Conservation (phyloP, 2,797 vertebrate genomes). For the Alauda arvensis region DNA sequence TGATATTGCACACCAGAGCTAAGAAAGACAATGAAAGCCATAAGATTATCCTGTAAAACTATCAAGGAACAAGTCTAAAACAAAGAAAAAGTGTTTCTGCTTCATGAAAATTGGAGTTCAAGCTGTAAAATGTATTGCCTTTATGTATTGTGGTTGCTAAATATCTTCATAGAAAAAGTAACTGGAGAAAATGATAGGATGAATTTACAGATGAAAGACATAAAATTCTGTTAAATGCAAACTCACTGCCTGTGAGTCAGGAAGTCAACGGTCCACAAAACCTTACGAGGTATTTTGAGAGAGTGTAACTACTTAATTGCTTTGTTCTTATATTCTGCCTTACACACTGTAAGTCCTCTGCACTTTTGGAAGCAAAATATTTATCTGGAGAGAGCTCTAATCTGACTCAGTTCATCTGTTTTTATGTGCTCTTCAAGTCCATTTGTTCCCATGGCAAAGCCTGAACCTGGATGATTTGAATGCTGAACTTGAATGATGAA, state of each 20-base stretch:
- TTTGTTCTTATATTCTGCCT: not conserved
- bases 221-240: not conserved
- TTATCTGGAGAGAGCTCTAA: not conserved
- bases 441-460: not conserved
- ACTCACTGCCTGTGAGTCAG: not conserved
- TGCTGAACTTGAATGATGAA: not conserved
- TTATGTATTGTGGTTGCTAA: not conserved
- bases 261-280: not conserved
- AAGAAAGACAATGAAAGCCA: not conserved
- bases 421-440: not conserved
- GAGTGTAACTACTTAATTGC: not conserved
- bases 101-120: not conserved
- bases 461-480: not conserved
- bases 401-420: not conserved
- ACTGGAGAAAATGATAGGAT: not conserved
- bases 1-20: not conserved
- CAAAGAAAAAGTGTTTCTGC: not conserved
- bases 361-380: not conserved
- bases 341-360: not conserved
- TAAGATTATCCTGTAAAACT: not conserved
- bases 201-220: not conserved
- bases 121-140: not conserved
- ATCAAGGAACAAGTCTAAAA: not conserved
- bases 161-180: not conserved
- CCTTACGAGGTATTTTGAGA: not conserved